These are phyloP conservation scores for Orchesella flavescens DNA, from an alignment of 2,888 invertebrate genomes.

Conservation along the genomic window DNA sequence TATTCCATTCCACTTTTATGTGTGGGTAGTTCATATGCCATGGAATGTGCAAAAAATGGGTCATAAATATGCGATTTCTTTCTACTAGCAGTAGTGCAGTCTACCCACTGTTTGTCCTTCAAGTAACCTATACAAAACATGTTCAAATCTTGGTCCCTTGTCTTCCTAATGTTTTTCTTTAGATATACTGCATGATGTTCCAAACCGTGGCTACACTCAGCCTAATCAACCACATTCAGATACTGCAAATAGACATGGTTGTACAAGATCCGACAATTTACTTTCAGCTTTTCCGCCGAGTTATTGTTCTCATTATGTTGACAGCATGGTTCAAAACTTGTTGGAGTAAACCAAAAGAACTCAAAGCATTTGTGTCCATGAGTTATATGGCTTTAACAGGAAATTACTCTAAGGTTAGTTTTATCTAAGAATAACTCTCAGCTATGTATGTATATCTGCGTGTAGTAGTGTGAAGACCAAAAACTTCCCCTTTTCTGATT, in stretches of 20 bases:
- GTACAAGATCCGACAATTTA: slow-evolving; percentile 25
- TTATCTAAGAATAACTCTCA: background rate
- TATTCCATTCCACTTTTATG: too few species aligned
- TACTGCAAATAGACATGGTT: slow-evolving; percentile 2
- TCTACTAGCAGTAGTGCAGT: too few species aligned
- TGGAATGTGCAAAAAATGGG: too few species aligned
- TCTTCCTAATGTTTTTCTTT: background rate
- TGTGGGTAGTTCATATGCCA: too few species aligned
- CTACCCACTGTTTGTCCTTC: too few species aligned
- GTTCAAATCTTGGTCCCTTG: too few species aligned
- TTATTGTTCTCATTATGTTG: slow-evolving; percentile 28
- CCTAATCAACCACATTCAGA: slow-evolving; percentile 28
- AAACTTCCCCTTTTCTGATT: too few species aligned
- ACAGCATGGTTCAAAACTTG: slow-evolving; percentile 6
- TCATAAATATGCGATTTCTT: too few species aligned
- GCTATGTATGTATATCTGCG: background rate
- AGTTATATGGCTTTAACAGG: slow-evolving; percentile 34
- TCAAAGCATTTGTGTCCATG: background rate
- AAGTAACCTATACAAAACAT: too few species aligned
- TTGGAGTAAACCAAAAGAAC: slow-evolving; percentile 6
- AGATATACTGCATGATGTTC: slow-evolving; percentile 20
- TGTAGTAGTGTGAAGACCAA: background rate
- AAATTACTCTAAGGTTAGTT: slow-evolving; percentile 44
- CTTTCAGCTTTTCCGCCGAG: slow-evolving; percentile 30
- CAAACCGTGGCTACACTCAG: background rate